These are phyloP conservation scores for Xenopus borealis DNA, from an alignment of 2,113 vertebrate genomes.

Conservation along the genomic window DNA sequence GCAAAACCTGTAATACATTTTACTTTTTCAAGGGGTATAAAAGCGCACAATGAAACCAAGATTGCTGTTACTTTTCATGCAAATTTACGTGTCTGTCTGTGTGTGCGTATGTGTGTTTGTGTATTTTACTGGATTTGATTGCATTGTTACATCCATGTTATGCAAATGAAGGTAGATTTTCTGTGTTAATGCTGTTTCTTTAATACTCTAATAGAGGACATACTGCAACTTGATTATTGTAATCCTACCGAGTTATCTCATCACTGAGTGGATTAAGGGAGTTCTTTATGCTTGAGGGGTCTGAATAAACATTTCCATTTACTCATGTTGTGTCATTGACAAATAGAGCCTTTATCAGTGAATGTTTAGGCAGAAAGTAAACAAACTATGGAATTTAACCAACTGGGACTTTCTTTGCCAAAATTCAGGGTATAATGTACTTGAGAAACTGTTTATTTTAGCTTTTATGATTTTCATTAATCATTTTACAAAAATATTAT, in stretches of 20 bases:
- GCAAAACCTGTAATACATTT: too few relatives aligned
- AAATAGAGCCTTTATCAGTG: conserved; percentile 62
- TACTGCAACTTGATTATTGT: conserved; percentile 69
- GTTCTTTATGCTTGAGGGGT: conserved; percentile 64
- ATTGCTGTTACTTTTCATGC: too few relatives aligned
- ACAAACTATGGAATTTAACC: conserved; percentile 47
- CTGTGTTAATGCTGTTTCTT: conserved; percentile 59
- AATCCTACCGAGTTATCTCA: conserved; percentile 71
- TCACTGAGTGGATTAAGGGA: conserved; percentile 70
- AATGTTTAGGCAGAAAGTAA: conserved; percentile 55
- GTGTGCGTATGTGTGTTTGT: too few relatives aligned
- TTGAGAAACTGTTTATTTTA: too few relatives aligned
- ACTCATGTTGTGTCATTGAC: conserved; percentile 66
- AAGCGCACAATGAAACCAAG: too few relatives aligned
- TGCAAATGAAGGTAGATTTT: conserved; percentile 58
- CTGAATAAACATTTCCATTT: conserved; percentile 74
- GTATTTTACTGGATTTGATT: not conserved
- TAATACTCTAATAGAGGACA: conserved; percentile 64
- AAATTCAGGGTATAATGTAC: not conserved
- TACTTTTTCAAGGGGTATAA: too few relatives aligned
- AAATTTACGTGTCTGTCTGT: too few relatives aligned
- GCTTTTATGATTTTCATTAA: too few relatives aligned
- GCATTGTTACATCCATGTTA: conserved; percentile 50
- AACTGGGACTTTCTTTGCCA: conserved; percentile 31
- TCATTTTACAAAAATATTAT: too few relatives aligned